Percentiles rank a stretch among this genome's conserved stretches.
Conservation (phyloP, 2,113 vertebrate genomes). For the Leucopsar rothschildi region DNA sequence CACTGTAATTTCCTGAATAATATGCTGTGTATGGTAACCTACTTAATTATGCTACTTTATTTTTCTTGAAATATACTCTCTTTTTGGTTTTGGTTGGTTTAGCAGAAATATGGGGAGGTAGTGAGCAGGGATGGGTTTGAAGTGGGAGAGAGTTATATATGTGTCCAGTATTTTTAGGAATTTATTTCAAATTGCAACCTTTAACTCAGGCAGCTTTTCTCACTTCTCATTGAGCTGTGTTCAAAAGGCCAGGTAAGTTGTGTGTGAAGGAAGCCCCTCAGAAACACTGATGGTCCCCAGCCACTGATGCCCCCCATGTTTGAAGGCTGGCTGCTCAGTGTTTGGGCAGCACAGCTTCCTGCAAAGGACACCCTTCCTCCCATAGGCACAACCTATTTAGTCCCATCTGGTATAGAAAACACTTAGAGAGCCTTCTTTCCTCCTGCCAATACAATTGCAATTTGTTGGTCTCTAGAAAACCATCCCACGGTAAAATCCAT, state of each 20-base stretch:
- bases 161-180: neutral
- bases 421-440: neutral
- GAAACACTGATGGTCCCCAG: neutral
- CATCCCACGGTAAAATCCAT: neutral
- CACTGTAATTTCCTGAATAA: neutral
- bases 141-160: neutral
- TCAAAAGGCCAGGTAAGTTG: neutral
- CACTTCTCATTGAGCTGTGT: neutral
- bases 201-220: neutral
- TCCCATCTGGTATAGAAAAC: neutral
- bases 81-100: neutral
- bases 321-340: neutral
- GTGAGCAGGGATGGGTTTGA: neutral
- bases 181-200: neutral
- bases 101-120: neutral
- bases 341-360: neutral
- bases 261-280: neutral
- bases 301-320: neutral
- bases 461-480: neutral
- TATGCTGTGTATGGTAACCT: neutral
- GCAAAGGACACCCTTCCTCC: neutral
- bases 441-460: neutral
- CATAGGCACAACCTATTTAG: neutral
- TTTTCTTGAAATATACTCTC: neutral
- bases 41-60: neutral